A percentile compares a stretch with the other conserved stretches of the same genome.
Conservation (phyloP, 92 coral and sea anemone species). For the Plumapathes pennacea region DNA sequence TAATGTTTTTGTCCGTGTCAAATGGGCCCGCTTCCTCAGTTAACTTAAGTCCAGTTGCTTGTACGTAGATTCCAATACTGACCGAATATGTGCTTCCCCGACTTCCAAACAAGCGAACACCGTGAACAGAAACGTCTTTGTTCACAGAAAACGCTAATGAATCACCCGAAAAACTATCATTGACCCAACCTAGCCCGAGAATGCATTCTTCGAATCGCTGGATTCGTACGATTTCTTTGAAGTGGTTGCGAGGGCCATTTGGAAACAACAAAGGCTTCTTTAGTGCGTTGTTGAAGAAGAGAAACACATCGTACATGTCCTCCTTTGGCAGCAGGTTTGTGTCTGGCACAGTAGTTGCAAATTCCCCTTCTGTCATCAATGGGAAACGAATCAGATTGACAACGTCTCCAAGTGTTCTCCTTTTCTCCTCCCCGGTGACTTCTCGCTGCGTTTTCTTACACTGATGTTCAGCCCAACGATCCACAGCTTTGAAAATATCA, state of each 20-base stretch:
- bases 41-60: no score
- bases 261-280: slow-evolving; percentile 1
- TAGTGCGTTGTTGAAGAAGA: not conserved
- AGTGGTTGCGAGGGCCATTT: not conserved
- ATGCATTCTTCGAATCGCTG: slow-evolving; percentile 3
- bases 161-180: not conserved
- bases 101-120: slow-evolving; percentile 5
- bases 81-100: slow-evolving; percentile 3
- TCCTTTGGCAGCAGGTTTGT: not conserved
- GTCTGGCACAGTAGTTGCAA: not conserved
- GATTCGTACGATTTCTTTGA: not conserved
- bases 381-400: slow-evolving; percentile 19
- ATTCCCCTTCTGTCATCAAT: not conserved
- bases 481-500: slow-evolving; percentile 32
- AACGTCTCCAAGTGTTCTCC: slow-evolving; percentile 9
- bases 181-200: not conserved
- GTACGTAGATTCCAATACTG: no score
- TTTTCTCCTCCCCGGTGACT: not conserved
- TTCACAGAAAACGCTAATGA: not conserved
- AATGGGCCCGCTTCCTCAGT: no score
- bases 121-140: not conserved
- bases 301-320: not conserved
- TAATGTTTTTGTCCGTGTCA: not conserved
- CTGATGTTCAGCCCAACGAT: slow-evolving; percentile 21
- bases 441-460: not conserved